These are phyloP conservation scores for Aromia moschata DNA, from an alignment of 2,888 invertebrate genomes.

Conservation along the genomic window DNA sequence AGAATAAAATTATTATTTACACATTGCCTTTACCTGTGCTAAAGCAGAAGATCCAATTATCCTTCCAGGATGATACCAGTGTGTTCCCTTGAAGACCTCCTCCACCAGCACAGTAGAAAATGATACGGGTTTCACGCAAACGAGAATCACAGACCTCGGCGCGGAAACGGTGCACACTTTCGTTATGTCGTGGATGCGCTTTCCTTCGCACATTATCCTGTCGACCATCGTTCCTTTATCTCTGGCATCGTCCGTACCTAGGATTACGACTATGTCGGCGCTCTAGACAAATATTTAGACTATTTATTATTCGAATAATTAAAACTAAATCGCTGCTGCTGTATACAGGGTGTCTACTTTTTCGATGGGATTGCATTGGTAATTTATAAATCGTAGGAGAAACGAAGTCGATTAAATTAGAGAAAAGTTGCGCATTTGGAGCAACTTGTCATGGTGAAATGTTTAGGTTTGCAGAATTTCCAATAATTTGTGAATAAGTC, in stretches of 20 bases:
- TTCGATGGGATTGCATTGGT: too few species aligned
- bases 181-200: slow-evolving; percentile 55
- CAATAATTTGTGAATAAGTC: too few species aligned
- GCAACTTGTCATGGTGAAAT: too few species aligned
- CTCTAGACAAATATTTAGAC: too few species aligned
- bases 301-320: too few species aligned
- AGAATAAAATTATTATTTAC: too few species aligned
- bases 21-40: slow-evolving; percentile 55
- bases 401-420: too few species aligned
- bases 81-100: slow-evolving; percentile 60
- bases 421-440: too few species aligned
- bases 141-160: slow-evolving; percentile 66
- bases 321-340: too few species aligned
- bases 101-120: slow-evolving; percentile 66
- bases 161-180: slow-evolving; percentile 66
- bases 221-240: slow-evolving; percentile 45
- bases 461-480: too few species aligned
- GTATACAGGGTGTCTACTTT: too few species aligned
- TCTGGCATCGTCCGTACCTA: slow-evolving; percentile 38
- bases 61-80: slow-evolving; percentile 60
- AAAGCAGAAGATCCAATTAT: slow-evolving; percentile 57
- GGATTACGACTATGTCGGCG: slow-evolving; percentile 56
- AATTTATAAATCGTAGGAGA: too few species aligned
- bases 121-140: slow-evolving; percentile 66
- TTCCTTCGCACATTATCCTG: slow-evolving; percentile 51